Conservation (phyloP, 1,140 invertebrate species). For the Macrobrachium rosenbergii region DNA sequence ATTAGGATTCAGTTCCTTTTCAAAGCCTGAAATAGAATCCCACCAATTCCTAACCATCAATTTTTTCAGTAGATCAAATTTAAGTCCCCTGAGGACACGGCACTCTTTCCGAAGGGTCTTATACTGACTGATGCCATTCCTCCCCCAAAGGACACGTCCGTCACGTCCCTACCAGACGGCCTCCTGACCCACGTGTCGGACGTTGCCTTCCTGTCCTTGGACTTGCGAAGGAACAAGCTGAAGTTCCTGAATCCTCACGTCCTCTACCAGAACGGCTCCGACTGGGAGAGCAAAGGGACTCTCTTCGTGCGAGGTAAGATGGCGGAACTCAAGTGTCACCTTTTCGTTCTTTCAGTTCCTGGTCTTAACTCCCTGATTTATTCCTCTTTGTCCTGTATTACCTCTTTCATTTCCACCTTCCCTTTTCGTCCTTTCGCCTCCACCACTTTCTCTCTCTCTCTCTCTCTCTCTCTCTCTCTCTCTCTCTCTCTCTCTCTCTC, state of each 20-base stretch:
- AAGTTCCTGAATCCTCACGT: slow-evolving; percentile 83
- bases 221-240: slow-evolving; percentile 85
- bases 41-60: too few species aligned
- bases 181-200: slow-evolving; percentile 83
- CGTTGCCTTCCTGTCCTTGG: slow-evolving; percentile 84
- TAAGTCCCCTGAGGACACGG: too few species aligned
- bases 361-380: background rate
- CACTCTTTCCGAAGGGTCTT: too few species aligned
- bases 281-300: slow-evolving; percentile 77
- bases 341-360: background rate
- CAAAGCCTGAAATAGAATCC: too few species aligned
- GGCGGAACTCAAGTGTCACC: background rate
- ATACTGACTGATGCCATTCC: background rate
- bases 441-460: background rate
- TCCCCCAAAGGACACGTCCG: slow-evolving; percentile 75
- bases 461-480: slow-evolving; percentile 1
- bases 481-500: slow-evolving; percentile 1
- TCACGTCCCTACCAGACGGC: slow-evolving; percentile 81
- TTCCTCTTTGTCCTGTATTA: too few species aligned
- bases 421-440: background rate
- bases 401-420: background rate
- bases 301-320: slow-evolving; percentile 62
- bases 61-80: too few species aligned
- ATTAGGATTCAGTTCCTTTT: too few species aligned
- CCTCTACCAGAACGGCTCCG: slow-evolving; percentile 85